Base-by-base conservation (phyloP, 2,113 vertebrate species). In the Scytalopus superciliaris region DNA sequence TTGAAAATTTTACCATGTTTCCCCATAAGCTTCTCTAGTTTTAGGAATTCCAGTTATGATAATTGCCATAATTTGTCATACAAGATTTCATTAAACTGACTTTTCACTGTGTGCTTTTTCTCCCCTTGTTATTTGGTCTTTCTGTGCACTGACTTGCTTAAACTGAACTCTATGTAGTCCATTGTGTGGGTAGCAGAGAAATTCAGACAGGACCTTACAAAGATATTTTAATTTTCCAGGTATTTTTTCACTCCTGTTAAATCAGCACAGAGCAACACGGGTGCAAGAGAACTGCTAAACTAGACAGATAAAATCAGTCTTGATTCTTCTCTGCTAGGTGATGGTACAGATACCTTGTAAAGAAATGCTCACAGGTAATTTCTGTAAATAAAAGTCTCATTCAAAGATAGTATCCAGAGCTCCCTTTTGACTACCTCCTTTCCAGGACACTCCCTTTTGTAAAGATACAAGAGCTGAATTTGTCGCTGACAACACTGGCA, bases 31-130 rank as follows among this genome's bases (percentile, higher is more conserved):
- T 35, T 75, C 49, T 82, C 88, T 93, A 84, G 94, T 57, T 95
- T 89, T 90, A 95, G 92, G 76, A 92, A 42, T 94, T 88, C 64
- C 68, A 63, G 1, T 66, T 83, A 76, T 62, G 70, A 69, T 87
- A 72, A 87, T 59, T 89, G 76, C 91, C 91, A 44, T 92, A n/a
- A 57, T 89, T 94, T 93, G 95, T 96, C 90, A 78, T 84, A 94
- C 83, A 86, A 86, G 72, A 90, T 86, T 88, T 88, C 86, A 95
- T 97, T 97, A 96, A 97, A 96, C 90, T 94, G 95, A 94, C 91
- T 96, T 95, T 84, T 92, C 95, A 92, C 91, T 94, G 86, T 92
- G 88, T 6, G n/a, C 40, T 86, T 77, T 90, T 57, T 81, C 70
- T 90, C 45, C 83, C 56, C 2, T 82, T 77, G 55, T 95, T 86